Evolutionary conservation across 2,113 vertebrate genomes (phyloP), one percentile per base, ranked within the genome.

Genomic region (Fregata magnificens): DNA sequence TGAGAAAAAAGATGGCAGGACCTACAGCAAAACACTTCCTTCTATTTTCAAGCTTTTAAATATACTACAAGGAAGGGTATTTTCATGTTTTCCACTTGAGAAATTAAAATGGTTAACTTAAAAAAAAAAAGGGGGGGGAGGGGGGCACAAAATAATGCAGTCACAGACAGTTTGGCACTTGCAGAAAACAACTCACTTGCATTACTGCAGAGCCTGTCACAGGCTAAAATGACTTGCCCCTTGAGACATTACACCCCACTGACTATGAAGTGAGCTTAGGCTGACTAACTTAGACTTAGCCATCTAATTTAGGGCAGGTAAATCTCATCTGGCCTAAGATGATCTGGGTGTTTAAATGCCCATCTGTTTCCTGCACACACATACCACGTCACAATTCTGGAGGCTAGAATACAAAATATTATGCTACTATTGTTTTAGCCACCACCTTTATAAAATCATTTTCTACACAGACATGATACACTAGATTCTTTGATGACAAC

Each of bases 291-390:
- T 44, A 22, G 70, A 52, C 18, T 65, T 80, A 91, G 28, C 31
- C 36, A 66, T n/a, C 70, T 50, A 79, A 79, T 79, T 95, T 42
- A 79, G 66, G 56, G 38, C 78, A 94, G 69, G 45, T 66, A 95
- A 94, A 84, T 78, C 73, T 66, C 59, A 49, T 71, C 61, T 87
- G 66, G 38, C 45, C 59, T 69, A 9, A 50, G 49, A 52, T 62
- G 62, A 83, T 73, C 63, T 70, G 8, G 25, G 47, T 40, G 42
- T 90, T 84, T 65, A 61, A 85, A 77, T 38, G 50, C 40, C 87
- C 85, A 85, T 76, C 84, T 95, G 82, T 72, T 92, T 40, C 72
- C 38, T 81, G 36, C 83, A 69, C 3, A 4, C 49, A 77, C 28
- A 22, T 2, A 44, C 5, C 19, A 29, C 59, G 50, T 3, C 31